A percentile compares a stretch with the other conserved stretches of the same genome.
Conservation (phyloP, 2,113 vertebrate genomes). For the Origma solitaria region DNA sequence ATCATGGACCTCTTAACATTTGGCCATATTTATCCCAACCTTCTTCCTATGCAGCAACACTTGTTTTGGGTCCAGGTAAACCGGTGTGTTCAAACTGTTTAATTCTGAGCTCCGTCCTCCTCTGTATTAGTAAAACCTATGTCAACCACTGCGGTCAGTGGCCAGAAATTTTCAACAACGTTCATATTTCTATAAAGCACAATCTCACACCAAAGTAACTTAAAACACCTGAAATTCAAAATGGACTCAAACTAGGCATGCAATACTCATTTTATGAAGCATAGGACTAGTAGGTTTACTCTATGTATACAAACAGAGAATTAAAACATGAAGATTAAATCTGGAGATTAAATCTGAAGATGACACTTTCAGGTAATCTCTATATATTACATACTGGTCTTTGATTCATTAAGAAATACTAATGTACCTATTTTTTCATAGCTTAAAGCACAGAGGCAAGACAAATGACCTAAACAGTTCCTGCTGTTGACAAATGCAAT, state of each 20-base stretch:
- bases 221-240: background rate
- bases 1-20: background rate
- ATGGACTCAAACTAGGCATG: background rate
- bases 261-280: background rate
- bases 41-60: background rate
- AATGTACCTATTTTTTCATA: background rate
- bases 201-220: background rate
- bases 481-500: constrained; percentile 54
- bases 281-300: background rate
- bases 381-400: background rate
- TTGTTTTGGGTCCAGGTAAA: background rate
- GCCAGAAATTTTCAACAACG: background rate
- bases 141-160: background rate
- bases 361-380: background rate
- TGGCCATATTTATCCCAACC: background rate
- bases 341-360: background rate
- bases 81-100: background rate
- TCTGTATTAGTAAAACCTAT: background rate
- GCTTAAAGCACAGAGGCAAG: background rate
- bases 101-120: background rate
- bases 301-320: background rate
- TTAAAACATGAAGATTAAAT: too few relatives aligned
- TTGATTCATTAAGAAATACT: constrained; percentile 46
- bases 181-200: background rate
- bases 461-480: background rate